Conservation (phyloP, 2,888 invertebrate genomes). For the Cheilosia soror region DNA sequence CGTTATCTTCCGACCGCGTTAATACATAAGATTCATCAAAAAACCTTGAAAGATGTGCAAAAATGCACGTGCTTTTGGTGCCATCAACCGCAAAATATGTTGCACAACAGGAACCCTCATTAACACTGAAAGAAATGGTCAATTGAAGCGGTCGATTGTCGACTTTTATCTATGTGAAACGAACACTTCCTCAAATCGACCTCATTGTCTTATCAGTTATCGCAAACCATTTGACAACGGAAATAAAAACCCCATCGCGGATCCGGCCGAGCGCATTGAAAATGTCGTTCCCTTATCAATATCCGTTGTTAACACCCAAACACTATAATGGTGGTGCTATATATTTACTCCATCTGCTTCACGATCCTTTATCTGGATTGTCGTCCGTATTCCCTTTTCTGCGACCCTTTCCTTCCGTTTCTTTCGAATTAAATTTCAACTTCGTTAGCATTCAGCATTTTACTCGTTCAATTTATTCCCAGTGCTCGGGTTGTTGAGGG, state of each 20-base stretch:
- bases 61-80: too few species aligned
- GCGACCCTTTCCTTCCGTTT: conserved; percentile 3
- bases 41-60: too few species aligned
- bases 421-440: conserved; percentile 48
- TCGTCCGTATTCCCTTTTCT: background rate
- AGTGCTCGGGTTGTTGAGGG: conserved; percentile 28
- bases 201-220: background rate
- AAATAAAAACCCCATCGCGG: conserved; percentile 8
- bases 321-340: conserved; percentile 23
- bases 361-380: conserved; percentile 58
- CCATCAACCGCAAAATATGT: too few species aligned
- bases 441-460: conserved; percentile 49
- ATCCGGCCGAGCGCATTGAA: conserved; percentile 6
- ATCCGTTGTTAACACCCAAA: conserved; percentile 40
- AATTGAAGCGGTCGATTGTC: conserved; percentile 9
- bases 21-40: too few species aligned
- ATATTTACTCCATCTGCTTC: conserved; percentile 63
- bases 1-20: too few species aligned
- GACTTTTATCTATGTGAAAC: conserved; percentile 5
- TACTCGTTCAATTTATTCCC: conserved; percentile 44
- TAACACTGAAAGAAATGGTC: background rate
- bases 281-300: conserved; percentile 33
- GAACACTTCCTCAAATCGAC: conserved; percentile 1
- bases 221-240: background rate
- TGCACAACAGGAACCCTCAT: background rate